phyloP scores from a whole-genome alignment of 2,797 vertebrate genomes.

The Ptychadena robeensis region DNA sequence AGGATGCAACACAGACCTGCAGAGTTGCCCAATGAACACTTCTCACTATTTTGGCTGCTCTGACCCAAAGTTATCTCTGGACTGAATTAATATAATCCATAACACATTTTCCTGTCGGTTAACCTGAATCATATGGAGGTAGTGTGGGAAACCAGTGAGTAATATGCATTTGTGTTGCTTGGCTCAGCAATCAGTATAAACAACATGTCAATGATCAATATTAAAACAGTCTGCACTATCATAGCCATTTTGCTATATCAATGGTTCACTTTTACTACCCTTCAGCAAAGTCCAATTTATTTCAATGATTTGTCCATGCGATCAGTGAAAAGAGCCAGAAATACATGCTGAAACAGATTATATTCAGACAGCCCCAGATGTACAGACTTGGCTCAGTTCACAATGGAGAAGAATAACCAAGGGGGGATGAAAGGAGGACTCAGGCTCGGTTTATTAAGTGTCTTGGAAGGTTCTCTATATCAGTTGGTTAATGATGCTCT shows the following conservation, averaged over 20 bases:
- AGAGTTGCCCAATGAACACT: neutral
- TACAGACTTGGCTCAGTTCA: slow-evolving; percentile 42
- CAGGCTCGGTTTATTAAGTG: slow-evolving; percentile 7
- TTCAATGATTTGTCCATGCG: slow-evolving; percentile 27
- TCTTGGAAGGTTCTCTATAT: slow-evolving; percentile 14
- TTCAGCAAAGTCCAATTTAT: slow-evolving; percentile 45
- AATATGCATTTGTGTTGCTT: slow-evolving; percentile 41
- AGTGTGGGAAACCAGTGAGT: slow-evolving; percentile 36
- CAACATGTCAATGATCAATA: slow-evolving; percentile 41
- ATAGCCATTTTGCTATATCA: slow-evolving; percentile 29
- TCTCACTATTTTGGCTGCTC: neutral
- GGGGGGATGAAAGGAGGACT: slow-evolving; percentile 20
- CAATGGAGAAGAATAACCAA: slow-evolving; percentile 17
- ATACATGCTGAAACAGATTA: slow-evolving; percentile 46
- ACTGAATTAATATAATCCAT: slow-evolving; percentile 21
- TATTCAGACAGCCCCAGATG: slow-evolving; percentile 44
- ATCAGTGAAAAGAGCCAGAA: slow-evolving; percentile 41
- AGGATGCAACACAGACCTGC: neutral
- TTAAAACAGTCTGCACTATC: slow-evolving; percentile 12
- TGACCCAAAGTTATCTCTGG: slow-evolving; percentile 6
- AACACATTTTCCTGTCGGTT: slow-evolving; percentile 23
- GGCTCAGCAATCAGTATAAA: slow-evolving; percentile 21
- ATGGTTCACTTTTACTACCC: slow-evolving; percentile 43
- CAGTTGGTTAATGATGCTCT: slow-evolving; percentile 26
- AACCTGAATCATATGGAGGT: slow-evolving; percentile 34